Evolutionary conservation across 2,888 invertebrate genomes (phyloP).

Genomic region (Nyleta sp.): DNA sequence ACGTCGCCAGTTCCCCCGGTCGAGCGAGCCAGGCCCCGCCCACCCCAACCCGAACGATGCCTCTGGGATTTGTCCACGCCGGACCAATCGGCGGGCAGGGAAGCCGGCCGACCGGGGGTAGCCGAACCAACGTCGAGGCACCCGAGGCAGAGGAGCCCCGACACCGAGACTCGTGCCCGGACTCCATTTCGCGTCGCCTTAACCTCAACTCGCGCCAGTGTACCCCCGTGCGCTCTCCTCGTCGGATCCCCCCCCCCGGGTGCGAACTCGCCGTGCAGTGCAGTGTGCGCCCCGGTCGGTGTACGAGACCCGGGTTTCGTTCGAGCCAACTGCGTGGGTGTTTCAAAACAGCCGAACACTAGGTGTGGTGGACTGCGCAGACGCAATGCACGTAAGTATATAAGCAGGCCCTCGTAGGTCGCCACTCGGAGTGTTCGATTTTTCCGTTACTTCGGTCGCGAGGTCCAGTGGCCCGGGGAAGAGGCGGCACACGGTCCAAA

Average conservation of each 20-base stretch:
- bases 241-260: too few species aligned
- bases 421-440: too few species aligned
- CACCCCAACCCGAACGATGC: slow-evolving; percentile 76
- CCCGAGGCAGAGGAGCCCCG: slow-evolving; percentile 72
- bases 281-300: not conserved
- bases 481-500: too few species aligned
- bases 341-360: slow-evolving; percentile 71
- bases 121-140: slow-evolving; percentile 55
- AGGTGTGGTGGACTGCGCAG: slow-evolving; percentile 80
- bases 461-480: too few species aligned
- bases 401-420: too few species aligned
- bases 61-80: slow-evolving; percentile 79
- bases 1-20: slow-evolving; percentile 70
- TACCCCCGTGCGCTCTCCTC: too few species aligned
- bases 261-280: not conserved
- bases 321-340: slow-evolving; percentile 21
- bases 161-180: slow-evolving; percentile 72
- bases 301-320: not conserved
- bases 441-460: too few species aligned
- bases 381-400: slow-evolving; percentile 80
- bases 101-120: slow-evolving; percentile 52
- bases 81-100: slow-evolving; percentile 72
- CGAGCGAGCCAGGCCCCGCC: slow-evolving; percentile 54
- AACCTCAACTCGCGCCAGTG: slow-evolving; percentile 14
- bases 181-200: slow-evolving; percentile 52